Base-by-base conservation (phyloP, 2,888 invertebrate species). In the Cistogaster globosa region DNA sequence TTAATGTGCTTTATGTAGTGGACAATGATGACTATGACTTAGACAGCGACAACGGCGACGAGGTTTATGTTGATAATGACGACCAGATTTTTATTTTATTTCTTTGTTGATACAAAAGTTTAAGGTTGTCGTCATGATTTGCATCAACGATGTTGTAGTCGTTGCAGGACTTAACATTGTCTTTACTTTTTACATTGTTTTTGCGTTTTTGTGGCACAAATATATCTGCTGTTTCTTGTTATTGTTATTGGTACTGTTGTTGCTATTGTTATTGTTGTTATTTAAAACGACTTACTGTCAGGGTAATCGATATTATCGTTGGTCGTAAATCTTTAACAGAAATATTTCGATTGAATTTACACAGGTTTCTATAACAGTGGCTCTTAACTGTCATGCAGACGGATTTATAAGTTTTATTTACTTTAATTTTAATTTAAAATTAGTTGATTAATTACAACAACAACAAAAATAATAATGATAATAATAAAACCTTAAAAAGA, bases 271-370 rank as follows among this genome's bases (percentile, higher is more conserved):
- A 12, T 42, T 42, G 12, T 11, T 62, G 51, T 20, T 71, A 26
- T 45, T 72, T 38, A 51, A 77, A 71, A 67, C 67, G 77, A 83
- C 57, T 72, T 81, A 58, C 76, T 81, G 85, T 87, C 80, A 85
- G 67, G 76, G 80, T 86, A 84, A 83, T 82, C 86, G 82, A 87
- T 86, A 78, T 86, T 85, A 86, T 86, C 85, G 75, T 74, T 85
- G 77, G 20, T 82, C 77, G 80, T 85, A 77, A 79, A 80, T 86
- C 80, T 85, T 80, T 32, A 36, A 20, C 55, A 57, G 12, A 48
- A 53, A 32, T 48, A 63, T 55, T 18, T 62, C 68, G 45, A 57
- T 22, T 55, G 32, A 68, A 62, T 45, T 57, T 62, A 63, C 38
- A 57, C 57, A 62, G 67, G 62, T 74, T 62, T 62, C 60, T 80